Conservation (phyloP, 2,888 invertebrate species). For the Harpalus rubripes region DNA sequence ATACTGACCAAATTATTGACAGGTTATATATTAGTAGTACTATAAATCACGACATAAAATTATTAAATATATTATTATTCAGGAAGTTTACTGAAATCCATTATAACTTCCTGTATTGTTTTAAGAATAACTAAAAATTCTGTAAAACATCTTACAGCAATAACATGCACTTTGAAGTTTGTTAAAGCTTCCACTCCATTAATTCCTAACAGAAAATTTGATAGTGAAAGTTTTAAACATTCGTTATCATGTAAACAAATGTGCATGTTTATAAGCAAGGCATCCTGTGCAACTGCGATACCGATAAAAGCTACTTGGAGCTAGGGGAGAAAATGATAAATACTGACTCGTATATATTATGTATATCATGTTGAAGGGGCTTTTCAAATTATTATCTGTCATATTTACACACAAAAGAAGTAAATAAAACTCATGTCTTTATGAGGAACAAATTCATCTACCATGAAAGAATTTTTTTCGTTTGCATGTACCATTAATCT, state of each 20-base stretch:
- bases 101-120: no score
- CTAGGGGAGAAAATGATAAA: constrained; percentile 23
- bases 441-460: constrained; percentile 25
- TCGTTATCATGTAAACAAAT: constrained; percentile 4
- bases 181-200: not conserved
- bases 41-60: no score
- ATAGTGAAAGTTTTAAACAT: not conserved
- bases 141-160: not conserved
- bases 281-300: not conserved
- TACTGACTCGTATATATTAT: constrained; percentile 21
- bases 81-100: no score
- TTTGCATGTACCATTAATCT: not conserved
- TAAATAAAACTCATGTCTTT: constrained; percentile 23
- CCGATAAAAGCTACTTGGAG: constrained; percentile 8
- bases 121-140: no score
- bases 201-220: not conserved
- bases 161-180: not conserved
- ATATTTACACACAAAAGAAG: constrained; percentile 39
- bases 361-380: not conserved
- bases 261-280: not conserved
- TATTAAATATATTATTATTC: no score
- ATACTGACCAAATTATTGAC: no score
- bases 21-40: no score
- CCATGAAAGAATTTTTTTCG: not conserved
- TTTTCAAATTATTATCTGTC: constrained; percentile 42